Evolutionary conservation across 2,888 invertebrate species (phyloP), one percentile per base, ranked within the genome.

Genomic region (Galerucella nymphaeae): DNA sequence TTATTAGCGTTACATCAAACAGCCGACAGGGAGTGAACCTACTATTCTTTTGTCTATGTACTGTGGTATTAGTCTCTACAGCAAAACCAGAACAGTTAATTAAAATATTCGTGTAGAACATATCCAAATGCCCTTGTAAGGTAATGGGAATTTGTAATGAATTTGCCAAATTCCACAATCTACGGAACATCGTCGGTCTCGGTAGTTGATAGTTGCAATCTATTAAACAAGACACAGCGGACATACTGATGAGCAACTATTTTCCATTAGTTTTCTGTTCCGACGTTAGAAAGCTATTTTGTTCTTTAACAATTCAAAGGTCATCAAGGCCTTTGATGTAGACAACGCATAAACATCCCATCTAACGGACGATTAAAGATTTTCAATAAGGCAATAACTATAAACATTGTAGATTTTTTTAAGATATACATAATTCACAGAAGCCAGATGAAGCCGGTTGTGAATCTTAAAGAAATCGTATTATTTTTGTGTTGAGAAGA

Each of bases 231-330:
- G 57, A 55, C 55, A 41, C 50, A 11, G 57, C 66, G 20, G 71
- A 71, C 69, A 64, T 72, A 65, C 64, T 59, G 72, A 68, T 68
- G 64, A 61, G 61, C 62, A 10, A 62, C 18, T 18, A 58, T 70
- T 73, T 72, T 73, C 66, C 65, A 70, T 70, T 73, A 59, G 45
- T 70, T 50, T 38, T 65, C 63, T 41, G 41, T 42, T 18, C n/a
- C 18, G 20, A 64, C 45, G 23, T 64, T n/a, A 66, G 70, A 73
- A 73, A 70, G 66, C 55, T 23, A 66, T 66, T 73, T 73, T 68
- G 50, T 59, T 66, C 63, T 62, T 63, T 38, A 71, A 75, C 72
- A 72, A 75, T 23, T 73, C 73, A 75, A 65, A 71, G 75, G 75
- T 75, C 75, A 53, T 42, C 68, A 48, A 67, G 58, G 71, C 66